These are phyloP conservation scores for Drosophila lacteicornis DNA, from an alignment of 1,140 invertebrate species.

Conservation along the genomic window DNA sequence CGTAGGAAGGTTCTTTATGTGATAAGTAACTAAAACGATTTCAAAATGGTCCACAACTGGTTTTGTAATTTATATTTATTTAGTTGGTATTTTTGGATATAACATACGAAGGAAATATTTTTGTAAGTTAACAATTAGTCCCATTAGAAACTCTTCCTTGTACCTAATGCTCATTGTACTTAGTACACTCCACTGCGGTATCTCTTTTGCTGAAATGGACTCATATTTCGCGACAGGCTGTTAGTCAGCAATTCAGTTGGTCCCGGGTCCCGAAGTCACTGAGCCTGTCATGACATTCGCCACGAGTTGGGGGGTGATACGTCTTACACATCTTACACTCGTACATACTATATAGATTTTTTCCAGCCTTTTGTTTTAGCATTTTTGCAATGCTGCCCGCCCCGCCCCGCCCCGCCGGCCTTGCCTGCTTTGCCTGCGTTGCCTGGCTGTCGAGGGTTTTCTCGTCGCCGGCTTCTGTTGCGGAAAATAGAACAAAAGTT, in stretches of 20 bases:
- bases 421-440: slow-evolving; percentile 19
- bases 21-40: no score
- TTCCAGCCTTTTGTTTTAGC: slow-evolving; percentile 71
- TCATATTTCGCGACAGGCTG: slow-evolving; percentile 83
- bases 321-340: slow-evolving; percentile 31
- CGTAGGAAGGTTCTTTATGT: no score
- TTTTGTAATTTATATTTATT: no score
- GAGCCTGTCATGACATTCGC: slow-evolving; percentile 82
- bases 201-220: slow-evolving; percentile 80
- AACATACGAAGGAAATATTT: no score
- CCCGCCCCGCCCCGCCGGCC: slow-evolving; percentile 13
- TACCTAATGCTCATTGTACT: slow-evolving; percentile 28
- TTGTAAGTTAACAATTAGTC: no score
- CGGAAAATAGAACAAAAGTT: slow-evolving; percentile 81
- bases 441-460: slow-evolving; percentile 56
- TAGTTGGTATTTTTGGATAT: no score
- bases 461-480: slow-evolving; percentile 54
- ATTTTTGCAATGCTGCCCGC: slow-evolving; percentile 63
- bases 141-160: not conserved
- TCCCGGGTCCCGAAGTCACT: slow-evolving; percentile 73
- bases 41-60: no score
- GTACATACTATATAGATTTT: slow-evolving; percentile 55
- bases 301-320: slow-evolving; percentile 42
- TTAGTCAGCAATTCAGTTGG: slow-evolving; percentile 83
- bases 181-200: slow-evolving; percentile 33